phyloP scores from a whole-genome alignment of 2,797 vertebrate species.

The Pipistrellus kuhlii region DNA sequence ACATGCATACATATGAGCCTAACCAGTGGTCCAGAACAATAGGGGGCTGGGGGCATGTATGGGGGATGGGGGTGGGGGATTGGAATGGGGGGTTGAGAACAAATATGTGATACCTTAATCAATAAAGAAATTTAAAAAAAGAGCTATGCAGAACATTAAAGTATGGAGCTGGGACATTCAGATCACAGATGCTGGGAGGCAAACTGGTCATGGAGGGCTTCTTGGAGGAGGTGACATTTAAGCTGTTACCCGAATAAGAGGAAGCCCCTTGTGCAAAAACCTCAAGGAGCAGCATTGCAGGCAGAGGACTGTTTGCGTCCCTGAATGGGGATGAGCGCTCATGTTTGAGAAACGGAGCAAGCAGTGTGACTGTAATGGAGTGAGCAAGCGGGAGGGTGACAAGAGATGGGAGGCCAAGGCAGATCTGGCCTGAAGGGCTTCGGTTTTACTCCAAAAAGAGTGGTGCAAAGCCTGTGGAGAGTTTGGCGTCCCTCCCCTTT shows the following conservation, averaged over 20 bases:
- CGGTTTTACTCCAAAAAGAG: not conserved
- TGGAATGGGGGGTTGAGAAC: too few relatives aligned
- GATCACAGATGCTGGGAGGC: not conserved
- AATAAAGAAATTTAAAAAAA: too few relatives aligned
- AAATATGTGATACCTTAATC: too few relatives aligned
- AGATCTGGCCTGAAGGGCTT: not conserved
- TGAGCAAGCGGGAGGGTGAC: not conserved
- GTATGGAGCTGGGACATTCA: not conserved
- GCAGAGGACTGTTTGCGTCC: not conserved
- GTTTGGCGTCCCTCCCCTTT: fast-evolving
- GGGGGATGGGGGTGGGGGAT: too few relatives aligned
- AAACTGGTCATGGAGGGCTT: not conserved
- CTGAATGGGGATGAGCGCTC: not conserved
- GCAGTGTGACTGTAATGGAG: not conserved
- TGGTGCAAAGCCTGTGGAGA: not conserved
- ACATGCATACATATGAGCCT: too few relatives aligned
- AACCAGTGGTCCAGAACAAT: too few relatives aligned
- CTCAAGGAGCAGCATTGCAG: not conserved
- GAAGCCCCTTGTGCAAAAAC: not conserved
- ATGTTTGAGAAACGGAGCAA: not conserved
- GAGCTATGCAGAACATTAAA: not conserved
- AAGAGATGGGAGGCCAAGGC: not conserved
- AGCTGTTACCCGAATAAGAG: not conserved
- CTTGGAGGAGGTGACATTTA: not conserved
- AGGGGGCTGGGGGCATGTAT: too few relatives aligned